A percentile compares a stretch with the other conserved stretches of the same genome.
Evolutionary conservation across 2,113 vertebrate species (phyloP).

Genomic region (Probosciger aterrimus): DNA sequence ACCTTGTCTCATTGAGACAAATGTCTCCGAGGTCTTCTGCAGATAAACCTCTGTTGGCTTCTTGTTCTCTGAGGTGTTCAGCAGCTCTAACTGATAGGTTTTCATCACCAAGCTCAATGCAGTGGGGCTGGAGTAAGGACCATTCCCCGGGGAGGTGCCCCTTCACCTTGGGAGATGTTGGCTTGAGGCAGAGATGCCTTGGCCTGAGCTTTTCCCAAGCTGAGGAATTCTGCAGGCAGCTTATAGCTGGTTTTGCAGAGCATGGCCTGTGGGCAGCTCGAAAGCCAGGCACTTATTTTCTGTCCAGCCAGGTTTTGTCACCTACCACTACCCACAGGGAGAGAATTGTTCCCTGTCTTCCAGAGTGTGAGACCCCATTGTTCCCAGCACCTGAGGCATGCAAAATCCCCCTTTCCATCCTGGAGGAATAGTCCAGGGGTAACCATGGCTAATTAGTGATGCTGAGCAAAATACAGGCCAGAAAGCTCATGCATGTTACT

Average conservation of each 20-base stretch:
- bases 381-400: slow-evolving; percentile 34
- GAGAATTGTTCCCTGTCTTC: neutral
- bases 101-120: neutral
- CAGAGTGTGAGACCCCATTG: neutral
- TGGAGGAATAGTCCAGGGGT: slow-evolving; percentile 3
- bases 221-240: neutral
- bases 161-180: neutral
- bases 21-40: neutral
- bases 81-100: neutral
- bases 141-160: neutral
- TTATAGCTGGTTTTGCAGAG: neutral
- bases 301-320: neutral
- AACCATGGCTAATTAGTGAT: neutral
- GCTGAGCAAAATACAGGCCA: neutral
- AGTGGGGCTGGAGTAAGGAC: neutral
- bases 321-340: neutral
- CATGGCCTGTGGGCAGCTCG: neutral
- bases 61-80: neutral
- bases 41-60: neutral
- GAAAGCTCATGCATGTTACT: fast-evolving
- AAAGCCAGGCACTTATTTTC: neutral
- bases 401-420: neutral
- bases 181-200: neutral
- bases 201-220: neutral
- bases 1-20: neutral